Evolutionary conservation across 2,888 invertebrate species (phyloP).

Genomic region (Suillia variegata): DNA sequence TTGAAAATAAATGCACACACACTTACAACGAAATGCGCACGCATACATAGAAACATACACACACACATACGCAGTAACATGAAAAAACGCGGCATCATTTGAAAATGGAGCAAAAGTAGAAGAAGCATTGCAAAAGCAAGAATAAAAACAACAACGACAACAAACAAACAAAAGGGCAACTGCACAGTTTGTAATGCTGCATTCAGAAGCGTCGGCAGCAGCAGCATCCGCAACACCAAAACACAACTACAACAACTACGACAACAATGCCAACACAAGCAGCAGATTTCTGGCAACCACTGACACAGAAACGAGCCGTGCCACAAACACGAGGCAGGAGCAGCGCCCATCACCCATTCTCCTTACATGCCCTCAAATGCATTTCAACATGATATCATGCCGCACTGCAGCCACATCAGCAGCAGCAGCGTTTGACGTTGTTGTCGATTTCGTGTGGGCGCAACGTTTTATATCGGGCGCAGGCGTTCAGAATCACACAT

Average conservation of each 20-base stretch:
- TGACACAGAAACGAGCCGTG: constrained; percentile 1
- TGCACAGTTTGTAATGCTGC: neutral
- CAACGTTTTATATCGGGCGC: no score
- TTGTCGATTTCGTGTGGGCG: no score
- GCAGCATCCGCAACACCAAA: no score
- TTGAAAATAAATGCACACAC: constrained; percentile 2
- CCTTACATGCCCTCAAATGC: no score
- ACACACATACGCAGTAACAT: neutral
- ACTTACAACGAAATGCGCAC: neutral
- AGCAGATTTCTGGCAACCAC: neutral
- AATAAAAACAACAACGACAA: neutral
- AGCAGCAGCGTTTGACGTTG: no score
- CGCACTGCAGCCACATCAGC: no score
- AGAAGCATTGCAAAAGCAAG: neutral
- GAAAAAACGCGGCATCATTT: neutral
- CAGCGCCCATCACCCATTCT: no score
- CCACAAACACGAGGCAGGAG: no score
- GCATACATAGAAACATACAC: constrained; percentile 4
- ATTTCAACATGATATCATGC: no score
- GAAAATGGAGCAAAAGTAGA: constrained; percentile 1
- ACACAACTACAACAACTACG: no score
- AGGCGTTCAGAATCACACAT: no score
- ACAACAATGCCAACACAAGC: neutral
- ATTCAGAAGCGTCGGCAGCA: neutral
- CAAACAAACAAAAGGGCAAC: neutral